phyloP scores from a whole-genome alignment of 2,888 invertebrate genomes.

The Myopa tessellatipennis region DNA sequence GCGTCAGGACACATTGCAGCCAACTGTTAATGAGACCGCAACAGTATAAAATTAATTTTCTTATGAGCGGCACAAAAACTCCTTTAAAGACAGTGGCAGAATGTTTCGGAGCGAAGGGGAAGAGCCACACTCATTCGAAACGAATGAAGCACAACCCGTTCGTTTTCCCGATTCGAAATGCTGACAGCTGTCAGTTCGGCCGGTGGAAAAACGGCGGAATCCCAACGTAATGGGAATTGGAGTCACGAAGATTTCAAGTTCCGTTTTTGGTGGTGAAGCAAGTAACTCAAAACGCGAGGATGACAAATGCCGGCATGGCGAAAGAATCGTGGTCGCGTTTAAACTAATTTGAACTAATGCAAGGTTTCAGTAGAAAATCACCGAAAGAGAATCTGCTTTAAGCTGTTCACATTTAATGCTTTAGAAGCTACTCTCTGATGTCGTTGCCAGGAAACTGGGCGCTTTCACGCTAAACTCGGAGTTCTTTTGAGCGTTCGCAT shows the following conservation, averaged over 20 bases:
- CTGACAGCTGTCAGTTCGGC: constrained; percentile 33
- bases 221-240: constrained; percentile 15
- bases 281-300: constrained; percentile 12
- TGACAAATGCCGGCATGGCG: constrained; percentile 5
- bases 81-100: neutral
- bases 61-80: constrained; percentile 13
- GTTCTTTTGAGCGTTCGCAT: no score
- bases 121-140: constrained; percentile 17
- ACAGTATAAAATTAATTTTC: constrained; percentile 18
- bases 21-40: constrained; percentile 15
- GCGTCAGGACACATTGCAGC: neutral
- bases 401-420: no score
- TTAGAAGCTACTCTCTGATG: no score
- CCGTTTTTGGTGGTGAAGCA: neutral
- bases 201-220: neutral
- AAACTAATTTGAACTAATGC: no score
- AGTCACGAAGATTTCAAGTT: constrained; percentile 9
- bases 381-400: no score
- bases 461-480: no score
- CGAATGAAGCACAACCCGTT: constrained; percentile 3
- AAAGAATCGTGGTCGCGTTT: neutral
- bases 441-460: no score
- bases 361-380: no score
- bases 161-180: neutral
- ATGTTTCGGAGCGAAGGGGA: neutral